Conservation (phyloP, 2,888 invertebrate species). For the Macrophya annulata region DNA sequence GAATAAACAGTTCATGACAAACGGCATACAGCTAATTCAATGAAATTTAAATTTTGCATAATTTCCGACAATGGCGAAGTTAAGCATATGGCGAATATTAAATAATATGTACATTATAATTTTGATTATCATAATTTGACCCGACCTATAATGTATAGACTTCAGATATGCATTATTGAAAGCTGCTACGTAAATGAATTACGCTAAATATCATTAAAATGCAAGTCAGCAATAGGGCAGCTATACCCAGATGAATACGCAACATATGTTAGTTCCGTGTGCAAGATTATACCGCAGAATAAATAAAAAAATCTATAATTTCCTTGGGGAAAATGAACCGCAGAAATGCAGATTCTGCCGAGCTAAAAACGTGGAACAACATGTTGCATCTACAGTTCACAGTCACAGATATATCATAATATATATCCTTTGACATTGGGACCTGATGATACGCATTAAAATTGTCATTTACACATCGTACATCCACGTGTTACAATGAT, state of each 20-base stretch:
- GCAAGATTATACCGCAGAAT: neutral
- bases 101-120: neutral
- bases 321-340: too few relatives aligned
- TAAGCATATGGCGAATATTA: neutral
- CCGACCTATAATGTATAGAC: neutral
- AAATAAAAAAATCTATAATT: neutral
- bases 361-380: neutral
- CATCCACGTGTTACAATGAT: neutral
- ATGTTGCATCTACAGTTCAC: neutral
- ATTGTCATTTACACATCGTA: neutral
- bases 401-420: neutral
- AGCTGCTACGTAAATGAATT: neutral
- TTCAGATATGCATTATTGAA: neutral
- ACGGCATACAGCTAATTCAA: too few relatives aligned
- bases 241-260: neutral
- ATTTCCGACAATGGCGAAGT: neutral
- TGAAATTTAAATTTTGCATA: too few relatives aligned
- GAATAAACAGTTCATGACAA: neutral
- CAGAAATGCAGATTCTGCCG: too few relatives aligned
- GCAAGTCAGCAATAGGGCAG: neutral
- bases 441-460: neutral
- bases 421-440: neutral
- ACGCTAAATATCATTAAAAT: neutral
- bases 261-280: neutral
- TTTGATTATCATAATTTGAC: neutral